A percentile compares a stretch with the other conserved stretches of the same genome.
Evolutionary conservation across 2,888 invertebrate species (phyloP).

Genomic region (Pediacus dermestoides): DNA sequence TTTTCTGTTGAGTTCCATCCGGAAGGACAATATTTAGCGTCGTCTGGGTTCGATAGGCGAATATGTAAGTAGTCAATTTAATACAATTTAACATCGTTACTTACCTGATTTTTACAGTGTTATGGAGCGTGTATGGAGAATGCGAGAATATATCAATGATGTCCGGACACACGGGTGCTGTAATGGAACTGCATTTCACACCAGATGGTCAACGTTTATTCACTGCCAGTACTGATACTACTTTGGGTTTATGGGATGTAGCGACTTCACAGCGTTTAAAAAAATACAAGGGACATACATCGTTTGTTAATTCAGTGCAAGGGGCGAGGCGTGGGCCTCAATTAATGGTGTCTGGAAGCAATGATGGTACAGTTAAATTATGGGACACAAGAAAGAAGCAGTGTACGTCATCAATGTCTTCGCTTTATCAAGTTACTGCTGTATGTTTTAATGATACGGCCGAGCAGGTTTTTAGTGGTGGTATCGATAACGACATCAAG

Average conservation of each 20-base stretch:
- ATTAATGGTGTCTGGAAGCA: slow-evolving; percentile 87
- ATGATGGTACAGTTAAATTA: slow-evolving; percentile 88
- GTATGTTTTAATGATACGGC: slow-evolving; percentile 94
- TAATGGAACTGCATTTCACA: slow-evolving; percentile 89
- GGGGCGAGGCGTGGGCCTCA: slow-evolving; percentile 86
- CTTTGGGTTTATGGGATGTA: slow-evolving; percentile 93
- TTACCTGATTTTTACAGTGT: slow-evolving; percentile 54
- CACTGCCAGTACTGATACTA: slow-evolving; percentile 92
- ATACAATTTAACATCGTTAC: slow-evolving; percentile 9
- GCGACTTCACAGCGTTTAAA: slow-evolving; percentile 83
- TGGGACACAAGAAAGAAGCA: slow-evolving; percentile 92
- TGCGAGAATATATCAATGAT: slow-evolving; percentile 95
- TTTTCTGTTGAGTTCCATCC: slow-evolving; percentile 92
- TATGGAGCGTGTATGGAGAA: slow-evolving; percentile 97
- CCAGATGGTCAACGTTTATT: slow-evolving; percentile 81
- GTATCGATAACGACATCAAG: slow-evolving; percentile 96
- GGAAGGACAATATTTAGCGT: slow-evolving; percentile 90
- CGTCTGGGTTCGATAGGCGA: slow-evolving; percentile 92
- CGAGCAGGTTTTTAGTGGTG: slow-evolving; percentile 91
- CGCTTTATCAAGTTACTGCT: slow-evolving; percentile 74
- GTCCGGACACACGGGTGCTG: slow-evolving; percentile 91
- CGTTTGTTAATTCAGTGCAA: slow-evolving; percentile 71
- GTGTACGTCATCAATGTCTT: slow-evolving; percentile 68
- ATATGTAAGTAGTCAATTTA: slow-evolving; percentile 68
- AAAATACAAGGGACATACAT: slow-evolving; percentile 80